Evolutionary conservation across 1,140 invertebrate species (phyloP).

Genomic region (Vanessa tameamea): DNA sequence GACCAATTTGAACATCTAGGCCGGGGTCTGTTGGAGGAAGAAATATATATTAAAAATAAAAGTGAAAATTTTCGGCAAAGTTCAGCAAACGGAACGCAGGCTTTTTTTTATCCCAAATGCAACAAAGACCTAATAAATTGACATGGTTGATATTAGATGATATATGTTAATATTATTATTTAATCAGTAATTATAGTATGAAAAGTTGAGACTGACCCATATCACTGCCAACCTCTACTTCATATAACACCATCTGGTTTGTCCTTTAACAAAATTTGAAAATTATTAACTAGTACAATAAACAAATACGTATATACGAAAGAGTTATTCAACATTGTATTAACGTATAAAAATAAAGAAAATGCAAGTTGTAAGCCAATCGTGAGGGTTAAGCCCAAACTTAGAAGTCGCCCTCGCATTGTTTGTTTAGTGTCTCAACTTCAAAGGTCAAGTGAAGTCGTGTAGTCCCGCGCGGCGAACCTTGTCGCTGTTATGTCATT

Average conservation of each 20-base stretch:
- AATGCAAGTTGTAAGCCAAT: slow-evolving; percentile 1
- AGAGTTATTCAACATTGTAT: background rate
- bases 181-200: no score
- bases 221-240: slow-evolving; percentile 50
- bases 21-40: slow-evolving; percentile 51
- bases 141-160: no score
- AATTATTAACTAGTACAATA: background rate
- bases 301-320: background rate
- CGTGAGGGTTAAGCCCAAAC: slow-evolving; percentile 28
- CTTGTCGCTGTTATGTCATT: slow-evolving; percentile 26
- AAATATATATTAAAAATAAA: background rate
- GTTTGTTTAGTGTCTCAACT: slow-evolving; percentile 22
- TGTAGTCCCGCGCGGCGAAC: slow-evolving; percentile 11
- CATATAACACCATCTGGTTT: slow-evolving; percentile 78
- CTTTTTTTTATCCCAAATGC: no score
- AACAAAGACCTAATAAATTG: no score
- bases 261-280: slow-evolving; percentile 64
- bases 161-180: no score
- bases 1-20: slow-evolving; percentile 62
- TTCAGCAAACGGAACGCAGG: no score
- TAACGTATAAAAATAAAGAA: background rate
- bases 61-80: no score
- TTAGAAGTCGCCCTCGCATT: slow-evolving; percentile 26
- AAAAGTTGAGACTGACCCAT: slow-evolving; percentile 46
- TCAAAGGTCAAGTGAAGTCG: slow-evolving; percentile 30